Evolutionary conservation across 2,888 invertebrate genomes (phyloP), one percentile per base, ranked within the genome.

Genomic region (Limnephilus auricula): DNA sequence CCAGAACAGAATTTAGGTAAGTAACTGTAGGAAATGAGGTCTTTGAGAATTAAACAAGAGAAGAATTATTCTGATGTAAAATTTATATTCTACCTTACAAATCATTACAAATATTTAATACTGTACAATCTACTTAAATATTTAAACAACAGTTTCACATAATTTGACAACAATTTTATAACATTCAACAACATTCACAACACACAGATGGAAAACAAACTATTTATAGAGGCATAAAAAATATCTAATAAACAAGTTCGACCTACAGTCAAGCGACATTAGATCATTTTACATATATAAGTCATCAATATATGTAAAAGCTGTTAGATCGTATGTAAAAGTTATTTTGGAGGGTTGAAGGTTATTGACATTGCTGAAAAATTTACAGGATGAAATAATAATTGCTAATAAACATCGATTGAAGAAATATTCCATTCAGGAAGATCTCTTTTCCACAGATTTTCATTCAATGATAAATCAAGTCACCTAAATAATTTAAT

Each of bases 161-260:
- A 80, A 13, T 80, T 32, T 80, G 18, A 80, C 80, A 32, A 80
- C 32, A 32, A 80, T 80, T 80, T 31, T 32, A 32, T 80, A 32
- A 32, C 31, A 32, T 32, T 80, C 80, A 80, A 80, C 31, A 80
- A 80, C 32, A 80, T 80, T n/a, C n/a, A n/a, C 65, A 65, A 65
- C 25, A 65, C 25, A 65, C 9, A n/a, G 1, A 65, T n/a, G 65
- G 25, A 65, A 65, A 65, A 18, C 25, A 18, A 65, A n/a, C 65
- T 65, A 65, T 65, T 65, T 65, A 25, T 4, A 25, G 2, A n/a
- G 18, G 2, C 65, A n/a, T 65, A 25, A 18, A 40, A 65, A 65
- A 65, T 5, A 65, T 18, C 18, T 65, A 65, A 65, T 0, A 65
- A 15, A 18, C 50, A 18, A 65, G 5, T 25, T 18, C 15, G 25